Base-by-base conservation (phyloP, 1,140 invertebrate genomes). In the Octopus sinensis region DNA sequence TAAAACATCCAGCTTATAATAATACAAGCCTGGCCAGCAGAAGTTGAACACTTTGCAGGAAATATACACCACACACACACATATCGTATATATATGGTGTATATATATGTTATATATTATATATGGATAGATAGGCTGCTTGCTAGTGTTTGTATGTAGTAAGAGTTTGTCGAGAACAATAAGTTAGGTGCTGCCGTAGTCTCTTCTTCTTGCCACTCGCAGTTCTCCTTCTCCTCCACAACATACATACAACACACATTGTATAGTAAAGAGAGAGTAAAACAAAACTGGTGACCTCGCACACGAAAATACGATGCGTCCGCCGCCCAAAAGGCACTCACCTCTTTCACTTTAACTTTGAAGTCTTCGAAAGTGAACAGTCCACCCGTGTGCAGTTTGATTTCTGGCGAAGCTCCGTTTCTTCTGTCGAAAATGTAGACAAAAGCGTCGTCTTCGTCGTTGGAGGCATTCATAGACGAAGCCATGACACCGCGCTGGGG, bases 351-450 rank as follows among this genome's bases (percentile, higher is more conserved):
- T 52, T 84, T 82, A 30, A 82, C 82, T 85, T 85, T 87, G 73
- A 89, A 89, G 81, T 88, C 85, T 4, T 79, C 79, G 82, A 85
- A 89, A n/a, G 78, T 86, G 62, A 84, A 85, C 54, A 89, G 79
- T 4, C 85, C 86, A 53, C 83, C 84, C 17, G 85, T 87, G 43
- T 84, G 79, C 54, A 89, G 84, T 85, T 88, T 88, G 23, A 86
- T 81, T 79, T 89, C 88, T 30, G 88, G 87, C 77, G 83, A 81
- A 82, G 86, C 86, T n/a, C 82, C 84, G 68, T 86, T 82, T 79
- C 88, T 75, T 43, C 88, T 85, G 83, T 89, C 88, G 84, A 86
- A 89, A 23, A 89, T 84, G 82, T 84, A 89, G 83, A 89, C 87
- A 86, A 87, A 87, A 53, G 84, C 84, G 84, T 88, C 86, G 30